Percentiles rank a stretch among this genome's conserved stretches.
phyloP scores from a whole-genome alignment of 2,113 vertebrate species.

The Enhydra lutris region DNA sequence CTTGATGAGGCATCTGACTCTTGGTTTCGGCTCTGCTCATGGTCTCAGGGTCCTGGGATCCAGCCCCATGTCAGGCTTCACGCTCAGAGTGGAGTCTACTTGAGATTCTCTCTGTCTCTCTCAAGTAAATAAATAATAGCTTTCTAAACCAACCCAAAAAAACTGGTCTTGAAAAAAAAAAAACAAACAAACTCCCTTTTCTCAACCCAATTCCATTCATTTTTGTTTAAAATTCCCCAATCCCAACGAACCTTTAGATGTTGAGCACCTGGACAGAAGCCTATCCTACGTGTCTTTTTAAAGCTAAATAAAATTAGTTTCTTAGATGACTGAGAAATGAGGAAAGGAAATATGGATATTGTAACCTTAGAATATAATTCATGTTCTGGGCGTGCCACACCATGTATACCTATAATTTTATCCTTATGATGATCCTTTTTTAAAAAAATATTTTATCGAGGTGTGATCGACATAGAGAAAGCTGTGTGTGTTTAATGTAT shows the following conservation, averaged over 20 bases:
- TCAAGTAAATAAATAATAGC: not conserved
- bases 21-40: not conserved
- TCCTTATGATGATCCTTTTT: not conserved
- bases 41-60: not conserved
- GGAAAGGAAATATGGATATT: not conserved
- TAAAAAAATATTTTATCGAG: not conserved
- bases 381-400: not conserved
- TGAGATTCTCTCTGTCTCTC: not conserved
- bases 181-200: not conserved
- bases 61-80: not conserved
- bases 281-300: not conserved
- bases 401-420: not conserved
- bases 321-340: not conserved
- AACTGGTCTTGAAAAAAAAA: not conserved
- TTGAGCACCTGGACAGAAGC: not conserved
- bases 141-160: not conserved
- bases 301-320: not conserved
- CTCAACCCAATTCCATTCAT: not conserved
- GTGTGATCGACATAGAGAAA: not conserved
- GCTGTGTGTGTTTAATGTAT: not conserved
- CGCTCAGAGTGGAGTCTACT: not conserved
- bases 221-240: not conserved
- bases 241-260: not conserved
- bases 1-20: not conserved
- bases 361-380: not conserved